Evolutionary conservation across 2,113 vertebrate genomes (phyloP).

Genomic region (Rhizomys pruinosus): DNA sequence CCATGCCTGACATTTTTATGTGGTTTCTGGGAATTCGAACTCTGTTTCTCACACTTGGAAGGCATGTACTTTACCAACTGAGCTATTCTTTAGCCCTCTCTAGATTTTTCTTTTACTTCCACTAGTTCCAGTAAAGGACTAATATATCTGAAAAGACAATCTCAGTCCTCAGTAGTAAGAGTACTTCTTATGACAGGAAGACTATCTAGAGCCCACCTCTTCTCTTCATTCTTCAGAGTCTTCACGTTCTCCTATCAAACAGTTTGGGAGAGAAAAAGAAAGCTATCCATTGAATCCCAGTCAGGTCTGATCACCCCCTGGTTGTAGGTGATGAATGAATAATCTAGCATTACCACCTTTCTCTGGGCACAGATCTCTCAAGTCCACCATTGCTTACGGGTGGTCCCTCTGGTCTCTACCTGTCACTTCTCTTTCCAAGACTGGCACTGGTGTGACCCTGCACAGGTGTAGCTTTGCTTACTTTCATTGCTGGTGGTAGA

Average conservation of each 20-base stretch:
- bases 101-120: not conserved
- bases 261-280: not conserved
- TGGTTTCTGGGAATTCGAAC: not conserved
- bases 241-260: not conserved
- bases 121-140: not conserved
- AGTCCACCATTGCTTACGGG: not conserved
- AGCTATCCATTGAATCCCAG: not conserved
- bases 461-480: not conserved
- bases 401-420: not conserved
- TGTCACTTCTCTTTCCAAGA: not conserved
- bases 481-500: not conserved
- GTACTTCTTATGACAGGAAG: not conserved
- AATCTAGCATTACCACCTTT: not conserved
- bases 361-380: not conserved
- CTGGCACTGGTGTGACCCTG: too few relatives aligned
- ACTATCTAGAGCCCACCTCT: not conserved
- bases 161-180: not conserved
- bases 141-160: not conserved
- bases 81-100: not conserved
- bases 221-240: too few relatives aligned
- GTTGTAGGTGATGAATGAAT: not conserved
- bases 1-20: not conserved
- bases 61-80: not conserved
- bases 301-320: not conserved
- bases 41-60: not conserved